Evolutionary conservation across 1,140 invertebrate species (phyloP).

Genomic region (Plodia interpunctella): DNA sequence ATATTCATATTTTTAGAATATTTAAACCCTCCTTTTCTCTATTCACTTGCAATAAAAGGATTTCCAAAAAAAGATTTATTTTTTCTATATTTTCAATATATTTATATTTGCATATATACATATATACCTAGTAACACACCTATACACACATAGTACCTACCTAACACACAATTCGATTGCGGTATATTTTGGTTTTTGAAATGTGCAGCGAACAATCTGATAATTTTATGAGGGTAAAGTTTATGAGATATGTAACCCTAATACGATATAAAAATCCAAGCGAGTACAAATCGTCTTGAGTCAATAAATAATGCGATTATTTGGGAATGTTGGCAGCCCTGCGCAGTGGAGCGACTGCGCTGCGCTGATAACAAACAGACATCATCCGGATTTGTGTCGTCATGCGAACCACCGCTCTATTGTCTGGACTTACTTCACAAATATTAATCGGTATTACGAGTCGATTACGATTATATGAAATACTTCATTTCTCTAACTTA

Average conservation of each 20-base stretch:
- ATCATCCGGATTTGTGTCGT: slow-evolving; percentile 77
- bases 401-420: slow-evolving; percentile 47
- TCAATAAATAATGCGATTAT: slow-evolving; percentile 65
- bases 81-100: no score
- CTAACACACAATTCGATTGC: no score
- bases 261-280: background rate
- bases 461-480: no score
- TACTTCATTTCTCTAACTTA: no score
- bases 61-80: no score
- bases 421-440: background rate
- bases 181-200: background rate
- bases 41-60: no score
- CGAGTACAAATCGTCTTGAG: slow-evolving; percentile 41
- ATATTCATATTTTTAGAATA: no score
- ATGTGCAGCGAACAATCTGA: background rate
- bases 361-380: slow-evolving; percentile 76
- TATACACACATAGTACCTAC: no score
- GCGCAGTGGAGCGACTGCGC: slow-evolving; percentile 57
- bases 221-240: background rate
- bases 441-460: background rate
- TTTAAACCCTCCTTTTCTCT: no score
- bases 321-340: slow-evolving; percentile 47
- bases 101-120: no score
- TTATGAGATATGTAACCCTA: background rate
- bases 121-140: no score